Percentiles rank a stretch among this genome's conserved stretches.
Evolutionary conservation across 1,140 invertebrate genomes (phyloP).

Genomic region (Geopemphigus sp.): DNA sequence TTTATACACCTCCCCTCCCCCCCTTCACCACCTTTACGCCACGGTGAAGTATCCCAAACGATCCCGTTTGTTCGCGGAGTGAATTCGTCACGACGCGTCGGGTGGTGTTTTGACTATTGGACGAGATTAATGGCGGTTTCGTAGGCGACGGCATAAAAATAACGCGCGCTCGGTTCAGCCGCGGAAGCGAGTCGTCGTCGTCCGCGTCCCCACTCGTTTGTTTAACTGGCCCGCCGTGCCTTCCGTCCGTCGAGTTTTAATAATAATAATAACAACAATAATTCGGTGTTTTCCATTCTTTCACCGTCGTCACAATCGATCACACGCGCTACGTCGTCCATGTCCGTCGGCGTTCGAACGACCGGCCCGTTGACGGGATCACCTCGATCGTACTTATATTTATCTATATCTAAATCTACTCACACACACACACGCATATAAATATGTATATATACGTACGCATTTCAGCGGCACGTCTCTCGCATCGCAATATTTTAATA

Average conservation of each 20-base stretch:
- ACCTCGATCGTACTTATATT: too few species aligned
- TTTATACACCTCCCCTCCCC: too few species aligned
- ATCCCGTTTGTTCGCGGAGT: too few species aligned
- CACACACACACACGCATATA: too few species aligned
- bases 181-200: conserved; percentile 1
- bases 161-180: too few species aligned
- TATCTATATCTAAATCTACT: too few species aligned
- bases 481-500: background rate
- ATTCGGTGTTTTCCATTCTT: too few species aligned
- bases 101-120: background rate
- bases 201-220: background rate
- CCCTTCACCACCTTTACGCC: too few species aligned
- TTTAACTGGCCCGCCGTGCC: background rate
- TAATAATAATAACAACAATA: conserved; percentile 2
- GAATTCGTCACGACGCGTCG: background rate
- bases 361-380: conserved; percentile 17
- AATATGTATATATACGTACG: background rate
- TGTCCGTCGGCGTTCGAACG: too few species aligned
- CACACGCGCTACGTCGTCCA: background rate
- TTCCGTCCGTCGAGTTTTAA: background rate
- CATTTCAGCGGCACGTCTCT: conserved; percentile 15
- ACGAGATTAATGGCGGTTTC: background rate
- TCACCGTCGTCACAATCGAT: background rate
- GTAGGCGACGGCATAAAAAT: background rate
- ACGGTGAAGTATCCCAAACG: background rate